Evolutionary conservation across 2,113 vertebrate genomes (phyloP), one percentile per base, ranked within the genome.

Genomic region (Camelus dromedarius): DNA sequence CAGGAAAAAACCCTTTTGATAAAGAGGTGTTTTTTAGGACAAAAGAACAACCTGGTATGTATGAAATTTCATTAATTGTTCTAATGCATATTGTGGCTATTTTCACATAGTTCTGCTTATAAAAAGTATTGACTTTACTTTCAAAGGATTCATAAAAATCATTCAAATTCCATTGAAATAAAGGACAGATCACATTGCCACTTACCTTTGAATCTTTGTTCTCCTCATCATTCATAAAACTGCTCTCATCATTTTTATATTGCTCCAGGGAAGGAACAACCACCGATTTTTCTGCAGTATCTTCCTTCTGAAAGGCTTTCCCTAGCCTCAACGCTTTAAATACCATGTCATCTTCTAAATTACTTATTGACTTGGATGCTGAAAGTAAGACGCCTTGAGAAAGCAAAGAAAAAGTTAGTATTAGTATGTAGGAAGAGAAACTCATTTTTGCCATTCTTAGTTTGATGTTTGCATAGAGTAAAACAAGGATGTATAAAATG

Each of bases 401-500:
- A 97, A 99, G 98, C 82, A 99, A 98, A 98, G 98, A 98, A 50
- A 99, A 95, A 76, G 98, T 98, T 38, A 99, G 97, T 80, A 99
- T 94, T 93, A 99, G 38, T 1, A 97, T 97, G 72, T 96, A 98
- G 35, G 98, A 95, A 73, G 99, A 99, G 89, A 98, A 96, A 98
- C 96, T 99, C 98, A 98, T 99, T 75, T 89, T 98, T 91, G 72
- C 94, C 50, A 73, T 89, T 96, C 84, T 98, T 86, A 89, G 70
- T 92, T 88, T 75, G 82, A 66, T 93, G 3, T 88, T 97, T 96
- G 96, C 92, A 76, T 96, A 93, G 93, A 97, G 38, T 94, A 93
- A 58, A 62, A 24, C 82, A 67, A 88, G 66, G 93, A 70, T 94
- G 66, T 86, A 77, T 73, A 38, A 93, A 95, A 96, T 95, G 95